Evolutionary conservation across 2,797 vertebrate species (phyloP).

Genomic region (Rallus crepitans): DNA sequence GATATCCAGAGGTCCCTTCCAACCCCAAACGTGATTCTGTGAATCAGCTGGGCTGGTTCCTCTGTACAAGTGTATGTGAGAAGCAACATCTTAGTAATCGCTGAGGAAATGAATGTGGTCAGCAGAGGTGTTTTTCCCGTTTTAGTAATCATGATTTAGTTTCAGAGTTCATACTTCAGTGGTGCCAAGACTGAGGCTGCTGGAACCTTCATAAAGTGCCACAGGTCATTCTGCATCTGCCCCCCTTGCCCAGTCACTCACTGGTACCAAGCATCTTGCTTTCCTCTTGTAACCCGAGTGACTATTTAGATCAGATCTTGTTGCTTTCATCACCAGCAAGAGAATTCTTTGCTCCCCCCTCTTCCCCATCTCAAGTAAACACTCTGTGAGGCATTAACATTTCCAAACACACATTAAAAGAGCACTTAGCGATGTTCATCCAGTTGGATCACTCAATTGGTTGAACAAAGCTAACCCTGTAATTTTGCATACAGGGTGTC

Average conservation of each 20-base stretch:
- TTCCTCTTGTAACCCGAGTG: background rate
- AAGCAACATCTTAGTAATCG: background rate
- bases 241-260: background rate
- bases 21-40: no score
- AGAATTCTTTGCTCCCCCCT: background rate
- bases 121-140: fast-evolving
- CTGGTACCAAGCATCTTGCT: background rate
- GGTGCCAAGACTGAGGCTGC: fast-evolving
- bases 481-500: background rate
- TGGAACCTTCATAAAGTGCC: fast-evolving
- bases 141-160: background rate
- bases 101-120: background rate
- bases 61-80: fast-evolving
- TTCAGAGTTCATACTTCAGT: background rate
- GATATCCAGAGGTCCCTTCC: no score
- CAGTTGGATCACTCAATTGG: background rate
- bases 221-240: background rate
- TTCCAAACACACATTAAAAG: background rate
- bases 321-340: background rate
- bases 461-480: constrained; percentile 30
- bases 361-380: background rate
- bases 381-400: background rate
- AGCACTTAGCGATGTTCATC: constrained; percentile 37
- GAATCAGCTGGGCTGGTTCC: background rate
- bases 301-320: background rate